Evolutionary conservation across 2,113 vertebrate species (phyloP).

Genomic region (Heterochromis multidens): DNA sequence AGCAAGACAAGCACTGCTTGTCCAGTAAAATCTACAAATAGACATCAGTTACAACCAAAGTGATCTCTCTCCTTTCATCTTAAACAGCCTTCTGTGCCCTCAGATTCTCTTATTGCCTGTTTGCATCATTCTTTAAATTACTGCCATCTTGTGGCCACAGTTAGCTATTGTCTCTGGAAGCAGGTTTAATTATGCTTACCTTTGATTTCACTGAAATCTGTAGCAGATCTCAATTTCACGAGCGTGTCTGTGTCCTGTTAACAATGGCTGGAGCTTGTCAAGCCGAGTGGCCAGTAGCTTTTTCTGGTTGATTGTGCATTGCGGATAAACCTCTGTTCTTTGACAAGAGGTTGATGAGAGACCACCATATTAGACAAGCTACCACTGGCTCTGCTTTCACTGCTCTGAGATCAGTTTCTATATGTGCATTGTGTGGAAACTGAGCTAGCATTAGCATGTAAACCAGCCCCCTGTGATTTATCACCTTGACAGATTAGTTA

Average conservation of each 20-base stretch:
- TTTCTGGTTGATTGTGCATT: too few species aligned
- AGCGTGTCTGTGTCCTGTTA: not conserved
- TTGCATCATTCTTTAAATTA: not conserved
- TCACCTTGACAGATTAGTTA: too few species aligned
- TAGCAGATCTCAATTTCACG: not conserved
- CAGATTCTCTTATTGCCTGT: not conserved
- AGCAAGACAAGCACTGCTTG: not conserved
- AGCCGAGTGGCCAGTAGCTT: too few species aligned
- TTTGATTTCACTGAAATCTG: not conserved
- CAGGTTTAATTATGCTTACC: not conserved
- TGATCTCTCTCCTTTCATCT: not conserved
- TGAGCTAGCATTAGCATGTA: too few species aligned
- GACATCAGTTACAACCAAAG: not conserved
- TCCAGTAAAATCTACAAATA: not conserved
- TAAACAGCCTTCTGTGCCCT: rapidly evolving
- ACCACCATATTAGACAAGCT: too few species aligned
- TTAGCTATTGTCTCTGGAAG: not conserved
- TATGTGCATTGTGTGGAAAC: too few species aligned
- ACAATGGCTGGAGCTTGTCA: too few species aligned
- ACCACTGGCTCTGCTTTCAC: too few species aligned
- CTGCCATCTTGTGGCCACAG: not conserved
- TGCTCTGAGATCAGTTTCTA: too few species aligned
- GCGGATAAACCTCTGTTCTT: too few species aligned
- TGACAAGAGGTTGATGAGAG: too few species aligned
- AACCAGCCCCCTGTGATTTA: too few species aligned